Base-by-base conservation (phyloP, 2,113 vertebrate species). In the Seriola dumerili region DNA sequence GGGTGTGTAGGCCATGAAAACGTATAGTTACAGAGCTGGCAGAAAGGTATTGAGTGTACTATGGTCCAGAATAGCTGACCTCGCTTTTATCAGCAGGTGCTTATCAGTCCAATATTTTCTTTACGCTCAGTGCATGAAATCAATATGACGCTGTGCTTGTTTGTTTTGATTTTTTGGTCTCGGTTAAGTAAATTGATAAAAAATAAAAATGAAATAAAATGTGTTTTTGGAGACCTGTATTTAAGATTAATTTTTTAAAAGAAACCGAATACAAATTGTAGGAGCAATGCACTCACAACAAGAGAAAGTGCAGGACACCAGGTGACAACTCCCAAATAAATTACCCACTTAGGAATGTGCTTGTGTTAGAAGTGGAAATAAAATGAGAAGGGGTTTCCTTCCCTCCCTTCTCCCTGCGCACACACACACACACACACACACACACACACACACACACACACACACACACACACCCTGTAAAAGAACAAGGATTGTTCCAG, bases 61-160 rank as follows among this genome's bases (percentile, higher is more conserved):
- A 80, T 50, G 36, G n/a, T 65, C 66, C 42, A 72, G 81, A 91
- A 83, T 2, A 76, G 90, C 88, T 90, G 90, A 90, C 71, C 76
- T 81, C 19, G n/a, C 75, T 59, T 61, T 69, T 16, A 72, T 64
- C 0, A 86, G 80, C 81, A 78, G 66, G 25, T 69, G 79, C 89
- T 91, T 54, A 80, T 75, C 70, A n/a, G 71, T 14, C 32, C 48
- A 50, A 82, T 66, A 72, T 64, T 80, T 17, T 79, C 55, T 67
- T 85, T 81, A 78, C 36, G 16, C 32, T 52, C 25, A 0, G 70
- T 16, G 54, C 50, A 29, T 14, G 55, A 19, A 61, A 76, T 75
- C 74, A 80, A 61, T 58, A 54, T 7, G 4, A 59, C 44, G 19
- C 52, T 25, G 25, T 13, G 1, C 25, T 34, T 19, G 16, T 8